phyloP scores from a whole-genome alignment of 64 coral and sea anemone species.

The Pocillopora verrucosa region DNA sequence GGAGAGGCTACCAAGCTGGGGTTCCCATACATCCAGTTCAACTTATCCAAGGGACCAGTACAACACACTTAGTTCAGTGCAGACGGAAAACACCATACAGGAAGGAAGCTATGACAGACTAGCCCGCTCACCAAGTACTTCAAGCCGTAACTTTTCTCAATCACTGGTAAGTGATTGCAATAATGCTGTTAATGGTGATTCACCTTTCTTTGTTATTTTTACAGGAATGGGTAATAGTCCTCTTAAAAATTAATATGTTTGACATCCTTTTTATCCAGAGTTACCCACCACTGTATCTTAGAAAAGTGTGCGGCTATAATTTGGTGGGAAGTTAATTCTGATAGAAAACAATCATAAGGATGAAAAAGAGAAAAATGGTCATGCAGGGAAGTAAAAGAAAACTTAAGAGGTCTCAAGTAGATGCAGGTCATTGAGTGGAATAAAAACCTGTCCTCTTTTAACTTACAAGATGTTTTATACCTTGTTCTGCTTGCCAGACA shows the following conservation, averaged over 20 bases:
- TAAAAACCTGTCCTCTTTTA: background rate
- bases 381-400: too few relatives aligned
- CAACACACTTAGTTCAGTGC: constrained; percentile 63
- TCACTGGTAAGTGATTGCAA: constrained; percentile 5
- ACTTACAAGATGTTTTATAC: constrained; percentile 35
- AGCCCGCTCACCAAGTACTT: constrained; percentile 32
- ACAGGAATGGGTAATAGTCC: background rate
- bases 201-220: background rate
- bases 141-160: background rate
- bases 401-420: too few relatives aligned
- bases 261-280: too few relatives aligned
- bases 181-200: background rate
- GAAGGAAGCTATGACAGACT: constrained; percentile 58
- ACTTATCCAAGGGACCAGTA: constrained; percentile 21
- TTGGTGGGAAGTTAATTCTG: too few relatives aligned
- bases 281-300: too few relatives aligned
- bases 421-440: background rate
- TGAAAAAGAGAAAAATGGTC: too few relatives aligned
- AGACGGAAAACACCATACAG: constrained; percentile 48
- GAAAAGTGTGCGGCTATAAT: too few relatives aligned
- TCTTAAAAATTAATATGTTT: background rate
- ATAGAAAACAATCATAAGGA: too few relatives aligned
- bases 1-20: constrained; percentile 76
- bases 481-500: constrained; percentile 38
- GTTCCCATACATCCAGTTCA: constrained; percentile 28